phyloP scores from a whole-genome alignment of 2,113 vertebrate genomes.

The Boulengeromyrus knoepffleri region DNA sequence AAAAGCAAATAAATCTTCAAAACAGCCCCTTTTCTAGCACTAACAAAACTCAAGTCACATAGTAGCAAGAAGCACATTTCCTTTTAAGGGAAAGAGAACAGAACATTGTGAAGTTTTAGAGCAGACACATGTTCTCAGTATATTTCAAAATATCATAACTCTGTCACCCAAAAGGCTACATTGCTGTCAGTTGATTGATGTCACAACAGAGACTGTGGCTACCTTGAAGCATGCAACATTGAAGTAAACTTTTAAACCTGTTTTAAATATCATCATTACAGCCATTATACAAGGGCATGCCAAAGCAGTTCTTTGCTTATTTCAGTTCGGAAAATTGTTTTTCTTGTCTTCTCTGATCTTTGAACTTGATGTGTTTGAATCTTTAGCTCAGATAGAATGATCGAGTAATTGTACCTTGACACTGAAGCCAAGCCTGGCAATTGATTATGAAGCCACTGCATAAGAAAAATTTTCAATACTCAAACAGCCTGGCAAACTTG shows the following conservation, averaged over 20 bases:
- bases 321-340: background rate
- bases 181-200: background rate
- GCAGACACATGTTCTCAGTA: constrained; percentile 8
- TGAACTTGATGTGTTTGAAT: background rate
- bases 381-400: background rate
- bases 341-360: background rate
- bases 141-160: background rate
- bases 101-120: background rate
- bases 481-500: background rate
- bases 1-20: background rate
- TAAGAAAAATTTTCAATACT: background rate
- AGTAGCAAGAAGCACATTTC: constrained; percentile 11
- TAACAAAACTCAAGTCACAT: background rate
- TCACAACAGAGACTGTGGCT: background rate
- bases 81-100: constrained; percentile 31
- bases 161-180: background rate
- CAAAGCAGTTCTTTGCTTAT: background rate
- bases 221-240: background rate
- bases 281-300: background rate
- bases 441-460: background rate
- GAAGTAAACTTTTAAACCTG: background rate
- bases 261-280: background rate
- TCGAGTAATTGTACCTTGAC: background rate
- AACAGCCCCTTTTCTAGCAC: background rate
- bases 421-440: background rate